Evolutionary conservation across 2,888 invertebrate genomes (phyloP), one percentile per base, ranked within the genome.

Genomic region (Lagria hirta): DNA sequence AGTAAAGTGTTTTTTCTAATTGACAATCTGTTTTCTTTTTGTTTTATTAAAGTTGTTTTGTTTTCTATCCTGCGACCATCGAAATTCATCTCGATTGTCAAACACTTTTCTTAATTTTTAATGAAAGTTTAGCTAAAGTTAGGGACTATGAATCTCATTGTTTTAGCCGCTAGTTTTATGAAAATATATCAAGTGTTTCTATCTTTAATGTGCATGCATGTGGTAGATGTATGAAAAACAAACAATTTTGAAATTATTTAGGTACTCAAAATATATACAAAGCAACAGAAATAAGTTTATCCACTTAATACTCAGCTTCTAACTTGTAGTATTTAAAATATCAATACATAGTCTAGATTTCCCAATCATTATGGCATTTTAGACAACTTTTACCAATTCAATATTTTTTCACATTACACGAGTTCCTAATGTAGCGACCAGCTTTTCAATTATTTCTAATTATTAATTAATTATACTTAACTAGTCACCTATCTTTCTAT

Each of bases 331-430:
- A 51, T 55, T 51, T 52, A 57, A 53, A 53, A 52, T 61, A 60
- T 56, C 55, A 50, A 58, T n/a, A n/a, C n/a, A n/a, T 64, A 65
- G 64, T 48, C 49, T 64, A 65, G 63, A 47, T 57, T 58, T 64
- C 17, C 36, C 41, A 55, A 54, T 55, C 49, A 54, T 54, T 54
- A 55, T 65, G 64, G 64, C 65, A 64, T 65, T 65, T 65, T 62
- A 58, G 62, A 62, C 62, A 33, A 12, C 21, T 29, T 32, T 42
- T 23, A 18, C 12, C 14, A 37, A 7, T 30, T 42, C 17, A 3
- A 17, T 46, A 7, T 8, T 33, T 23, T 46, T 29, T 46, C 32
- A 35, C 38, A 43, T 16, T 29, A 35, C 43, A 48, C 55, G 50
- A 58, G 57, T 60, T 60, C 58, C 57, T 60, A 58, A 49, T 27